These are phyloP conservation scores for Callaeas wilsoni DNA, from an alignment of 2,113 vertebrate genomes.

Conservation along the genomic window DNA sequence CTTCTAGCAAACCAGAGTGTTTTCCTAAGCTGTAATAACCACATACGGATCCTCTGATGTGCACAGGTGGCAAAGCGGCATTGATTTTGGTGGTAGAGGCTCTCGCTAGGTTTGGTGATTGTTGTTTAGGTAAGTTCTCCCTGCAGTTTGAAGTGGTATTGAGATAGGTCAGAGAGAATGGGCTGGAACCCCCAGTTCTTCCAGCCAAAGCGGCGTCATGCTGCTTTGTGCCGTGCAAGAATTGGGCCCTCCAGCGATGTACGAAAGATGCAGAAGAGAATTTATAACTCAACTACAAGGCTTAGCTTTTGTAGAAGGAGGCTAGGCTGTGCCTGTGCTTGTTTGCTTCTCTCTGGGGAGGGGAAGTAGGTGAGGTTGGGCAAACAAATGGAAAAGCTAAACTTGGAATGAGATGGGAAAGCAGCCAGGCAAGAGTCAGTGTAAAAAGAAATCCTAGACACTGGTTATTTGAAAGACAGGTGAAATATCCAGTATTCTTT, in stretches of 20 bases:
- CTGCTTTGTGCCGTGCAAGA: accelerated
- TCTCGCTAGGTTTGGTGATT: neutral
- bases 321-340: neutral
- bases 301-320: neutral
- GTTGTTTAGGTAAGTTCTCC: neutral
- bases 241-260: neutral
- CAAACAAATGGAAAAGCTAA: neutral
- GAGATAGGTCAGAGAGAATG: constrained; percentile 4
- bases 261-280: neutral
- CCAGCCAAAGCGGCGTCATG: neutral
- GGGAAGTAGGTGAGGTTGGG: neutral
- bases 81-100: neutral
- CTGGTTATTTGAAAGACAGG: neutral
- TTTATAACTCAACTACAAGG: neutral
- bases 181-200: neutral
- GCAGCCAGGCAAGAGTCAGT: neutral
- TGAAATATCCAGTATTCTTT: neutral
- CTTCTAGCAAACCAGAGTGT: neutral
- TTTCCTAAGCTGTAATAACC: constrained; percentile 18
- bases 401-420: neutral
- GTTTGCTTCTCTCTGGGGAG: neutral
- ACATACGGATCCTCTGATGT: neutral
- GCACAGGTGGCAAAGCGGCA: neutral
- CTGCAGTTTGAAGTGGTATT: neutral
- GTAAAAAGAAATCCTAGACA: neutral